Evolutionary conservation across 2,888 invertebrate species (phyloP), one percentile per base, ranked within the genome.

Genomic region (Rhagium mordax): DNA sequence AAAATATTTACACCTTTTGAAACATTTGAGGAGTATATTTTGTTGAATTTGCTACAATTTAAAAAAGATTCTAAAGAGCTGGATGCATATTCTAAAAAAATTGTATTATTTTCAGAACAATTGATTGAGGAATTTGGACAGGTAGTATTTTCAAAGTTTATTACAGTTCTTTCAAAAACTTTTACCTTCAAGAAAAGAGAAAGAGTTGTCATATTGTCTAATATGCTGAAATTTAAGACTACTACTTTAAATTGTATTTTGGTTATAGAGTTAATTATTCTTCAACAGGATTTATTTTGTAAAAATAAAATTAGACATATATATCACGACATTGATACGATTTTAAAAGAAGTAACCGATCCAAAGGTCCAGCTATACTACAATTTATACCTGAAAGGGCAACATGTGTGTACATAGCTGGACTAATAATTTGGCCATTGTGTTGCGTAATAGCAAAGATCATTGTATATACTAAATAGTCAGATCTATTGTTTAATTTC

Each of bases 71-170:
- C 47, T 15, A n/a, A 20, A 1, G 16, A 47, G 0, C n/a, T 15
- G 3, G 29, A 21, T 27, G 3, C 8, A 3, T 57, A 51, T 47
- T 15, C 67, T 20, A 55, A 67, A 47, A 15, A 57, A 15, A 55
- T 67, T 48, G 65, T 66, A 55, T n/a, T 41, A 13, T 66, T 55
- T 33, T 55, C 57, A 16, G 67, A 67, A 27, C n/a, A 57, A 16
- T 8, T 67, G 1, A 21, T 33, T 57, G 55, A 33, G 16, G 21
- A 67, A 10, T 57, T 47, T 57, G 55, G 67, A 24, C 15, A 55
- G 10, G 10, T 67, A 47, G 24, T 65, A 6, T 21, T 33, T 29
- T 33, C 33, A 33, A 51, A 65, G n/a, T 55, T 53, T 24, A 13
- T 65, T 55, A 16, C 20, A 24, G 18, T 67, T n/a, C 5, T 67